These are phyloP conservation scores for Pelmatolapia mariae DNA, from an alignment of 2,113 vertebrate species.

Conservation along the genomic window DNA sequence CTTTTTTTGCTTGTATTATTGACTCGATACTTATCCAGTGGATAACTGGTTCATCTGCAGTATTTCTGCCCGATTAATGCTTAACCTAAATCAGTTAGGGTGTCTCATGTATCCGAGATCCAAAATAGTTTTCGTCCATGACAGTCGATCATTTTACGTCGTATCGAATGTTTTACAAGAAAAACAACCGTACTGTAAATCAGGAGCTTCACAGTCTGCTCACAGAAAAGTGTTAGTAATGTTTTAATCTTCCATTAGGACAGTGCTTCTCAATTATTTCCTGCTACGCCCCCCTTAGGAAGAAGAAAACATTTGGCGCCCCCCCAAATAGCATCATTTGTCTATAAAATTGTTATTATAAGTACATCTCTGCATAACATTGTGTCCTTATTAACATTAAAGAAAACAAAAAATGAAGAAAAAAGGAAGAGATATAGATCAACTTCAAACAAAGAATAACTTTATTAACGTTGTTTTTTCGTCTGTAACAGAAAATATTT, in stretches of 20 bases:
- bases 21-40: rapidly evolving
- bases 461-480: not conserved
- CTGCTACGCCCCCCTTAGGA: not conserved
- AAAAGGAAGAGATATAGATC: rapidly evolving
- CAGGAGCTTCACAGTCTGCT: not conserved
- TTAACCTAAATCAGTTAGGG: not conserved
- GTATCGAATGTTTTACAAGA: not conserved
- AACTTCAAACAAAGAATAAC: not conserved
- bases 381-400: not conserved
- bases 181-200: not conserved
- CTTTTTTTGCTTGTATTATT: not conserved
- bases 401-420: rapidly evolving
- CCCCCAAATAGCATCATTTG: not conserved
- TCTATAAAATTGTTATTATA: not conserved
- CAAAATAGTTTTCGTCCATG: not conserved
- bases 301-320: not conserved
- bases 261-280: not conserved
- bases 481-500: not conserved
- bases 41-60: not conserved
- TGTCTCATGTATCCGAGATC: rapidly evolving
- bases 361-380: not conserved
- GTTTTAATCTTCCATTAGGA: not conserved
- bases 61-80: not conserved
- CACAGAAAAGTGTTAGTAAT: not conserved
- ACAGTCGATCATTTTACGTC: not conserved